Base-by-base conservation (phyloP, 2,113 vertebrate species). In the Oryzias celebensis region DNA sequence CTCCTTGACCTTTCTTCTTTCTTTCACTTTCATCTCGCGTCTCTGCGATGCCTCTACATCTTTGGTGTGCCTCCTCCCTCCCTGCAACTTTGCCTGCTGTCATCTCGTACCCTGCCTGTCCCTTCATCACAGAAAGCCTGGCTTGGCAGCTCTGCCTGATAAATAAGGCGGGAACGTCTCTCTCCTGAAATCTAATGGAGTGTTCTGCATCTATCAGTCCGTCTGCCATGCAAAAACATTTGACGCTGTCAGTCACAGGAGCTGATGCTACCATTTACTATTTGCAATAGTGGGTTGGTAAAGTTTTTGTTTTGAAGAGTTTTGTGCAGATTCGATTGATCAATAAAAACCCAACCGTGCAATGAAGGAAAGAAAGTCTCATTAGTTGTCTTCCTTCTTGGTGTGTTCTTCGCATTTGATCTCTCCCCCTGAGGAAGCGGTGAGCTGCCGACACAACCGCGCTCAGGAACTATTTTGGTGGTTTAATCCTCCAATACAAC, bases 141-240 rank as follows among this genome's bases (percentile, higher is more conserved):
- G 31, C 52, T 59, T 62, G 48, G 59, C 71, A 71, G 36, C 52
- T 36, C 50, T 20, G 46, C 68, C 69, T 23, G 23, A 71, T 84
- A 78, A 79, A 84, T 78, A 82, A 65, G 74, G 77, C 51, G 5
- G 42, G 46, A 45, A 74, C 68, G 31, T 82, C 57, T 60, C 77
- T 55, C 17, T 72, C 7, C 44, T 77, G 78, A 79, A 75, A 68
- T 71, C 68, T 77, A 58, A 68, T 65, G 64, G 70, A 57, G 64
- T 15, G 28, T 64, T 60, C 57, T 36, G 58, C 74, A 62, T 78
- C 73, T 45, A 41, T 71, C 68, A 22, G 56, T 54, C 58, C 44
- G 74, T 68, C 70, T 64, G 60, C 52, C 18, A 12, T 48, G 55
- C 31, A 47, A 46, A 41, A 59, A 55, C 18, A 59, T 18, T 13